phyloP scores from a whole-genome alignment of 2,888 invertebrate genomes.

The Ophion obscuratus region DNA sequence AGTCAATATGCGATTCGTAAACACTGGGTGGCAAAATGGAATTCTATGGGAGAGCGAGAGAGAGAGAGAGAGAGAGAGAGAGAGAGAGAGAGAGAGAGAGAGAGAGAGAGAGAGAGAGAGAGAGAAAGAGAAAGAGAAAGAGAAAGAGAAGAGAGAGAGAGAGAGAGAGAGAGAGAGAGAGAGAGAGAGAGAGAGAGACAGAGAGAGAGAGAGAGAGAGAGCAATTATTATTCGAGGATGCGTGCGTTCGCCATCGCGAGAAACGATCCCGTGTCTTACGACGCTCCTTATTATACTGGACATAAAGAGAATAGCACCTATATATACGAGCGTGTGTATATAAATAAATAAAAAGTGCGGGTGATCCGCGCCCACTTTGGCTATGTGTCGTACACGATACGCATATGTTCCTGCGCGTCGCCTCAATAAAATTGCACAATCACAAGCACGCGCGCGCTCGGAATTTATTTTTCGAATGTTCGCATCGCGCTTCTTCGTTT shows the following conservation, averaged over 20 bases:
- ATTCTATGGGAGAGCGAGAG: neutral
- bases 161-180: conserved; percentile 1
- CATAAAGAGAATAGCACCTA: conserved; percentile 18
- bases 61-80: conserved; percentile 11
- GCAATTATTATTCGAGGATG: conserved; percentile 67
- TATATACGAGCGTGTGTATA: neutral
- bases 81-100: conserved; percentile 15
- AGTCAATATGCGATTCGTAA: conserved; percentile 60
- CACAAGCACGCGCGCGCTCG: conserved; percentile 1
- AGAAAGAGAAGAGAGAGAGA: conserved; percentile 18
- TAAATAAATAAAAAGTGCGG: conserved; percentile 43
- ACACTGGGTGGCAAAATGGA: conserved; percentile 19
- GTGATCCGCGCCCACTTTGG: conserved; percentile 20
- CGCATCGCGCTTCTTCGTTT: neutral
- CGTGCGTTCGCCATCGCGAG: conserved; percentile 31
- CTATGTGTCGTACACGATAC: neutral
- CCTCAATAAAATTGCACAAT: conserved; percentile 53
- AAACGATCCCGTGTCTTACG: conserved; percentile 34
- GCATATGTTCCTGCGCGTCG: neutral
- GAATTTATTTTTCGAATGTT: conserved; percentile 50
- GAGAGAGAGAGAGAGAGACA: conserved; percentile 15
- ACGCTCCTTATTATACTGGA: conserved; percentile 45
- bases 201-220: conserved; percentile 4
- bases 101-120: neutral
- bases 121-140: conserved; percentile 11